A percentile compares a stretch with the other conserved stretches of the same genome.
These are phyloP conservation scores for Bradypodion ventrale DNA, from an alignment of 2,797 vertebrate species.

Conservation along the genomic window DNA sequence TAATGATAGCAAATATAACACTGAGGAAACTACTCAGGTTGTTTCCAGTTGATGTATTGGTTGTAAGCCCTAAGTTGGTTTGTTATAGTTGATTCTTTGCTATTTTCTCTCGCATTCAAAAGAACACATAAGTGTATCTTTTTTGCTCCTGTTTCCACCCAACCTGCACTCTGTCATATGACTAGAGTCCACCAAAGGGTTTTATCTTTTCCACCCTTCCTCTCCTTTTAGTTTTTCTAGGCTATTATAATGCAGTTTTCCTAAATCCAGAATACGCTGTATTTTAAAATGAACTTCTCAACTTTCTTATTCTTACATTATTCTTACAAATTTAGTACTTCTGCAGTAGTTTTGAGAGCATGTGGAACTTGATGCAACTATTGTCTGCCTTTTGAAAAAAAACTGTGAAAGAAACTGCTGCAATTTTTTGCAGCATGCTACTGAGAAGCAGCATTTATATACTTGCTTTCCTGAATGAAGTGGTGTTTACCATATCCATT, in stretches of 20 bases:
- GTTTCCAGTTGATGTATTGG: slow-evolving; percentile 62
- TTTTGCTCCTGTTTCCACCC: slow-evolving; percentile 44
- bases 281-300: slow-evolving; percentile 65
- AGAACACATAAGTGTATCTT: slow-evolving; percentile 67
- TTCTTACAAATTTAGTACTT: slow-evolving; percentile 68
- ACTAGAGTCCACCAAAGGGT: slow-evolving; percentile 69
- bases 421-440: slow-evolving; percentile 77
- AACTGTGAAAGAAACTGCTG: slow-evolving; percentile 76
- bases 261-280: slow-evolving; percentile 49
- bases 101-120: slow-evolving; percentile 64
- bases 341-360: slow-evolving; percentile 71
- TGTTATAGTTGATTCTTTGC: slow-evolving; percentile 69
- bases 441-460: slow-evolving; percentile 72
- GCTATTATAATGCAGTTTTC: slow-evolving; percentile 42
- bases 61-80: slow-evolving; percentile 69
- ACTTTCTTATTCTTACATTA: slow-evolving; percentile 65
- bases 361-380: slow-evolving; percentile 70
- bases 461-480: slow-evolving; percentile 62
- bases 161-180: slow-evolving; percentile 57
- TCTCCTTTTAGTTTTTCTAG: slow-evolving; percentile 60
- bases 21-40: slow-evolving; percentile 75
- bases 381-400: slow-evolving; percentile 62
- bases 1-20: slow-evolving; percentile 76
- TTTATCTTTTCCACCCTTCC: not conserved
- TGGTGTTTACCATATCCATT: slow-evolving; percentile 62